These are phyloP conservation scores for Zophobas morio DNA, from an alignment of 1,140 invertebrate genomes.

Conservation along the genomic window DNA sequence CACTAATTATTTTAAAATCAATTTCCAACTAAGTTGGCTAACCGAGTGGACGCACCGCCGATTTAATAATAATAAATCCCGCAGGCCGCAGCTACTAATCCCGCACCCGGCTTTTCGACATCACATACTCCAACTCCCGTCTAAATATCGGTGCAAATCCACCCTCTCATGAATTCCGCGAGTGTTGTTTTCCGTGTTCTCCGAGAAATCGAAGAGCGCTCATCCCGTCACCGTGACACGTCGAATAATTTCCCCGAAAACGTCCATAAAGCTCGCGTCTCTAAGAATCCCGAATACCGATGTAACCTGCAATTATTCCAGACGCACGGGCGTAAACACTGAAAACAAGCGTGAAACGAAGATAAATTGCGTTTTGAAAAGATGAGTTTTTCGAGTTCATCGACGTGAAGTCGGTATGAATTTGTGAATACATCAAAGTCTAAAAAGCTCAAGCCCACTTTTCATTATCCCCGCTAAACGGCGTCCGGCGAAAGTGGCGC, in stretches of 20 bases:
- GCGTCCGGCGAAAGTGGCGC: constrained; percentile 56
- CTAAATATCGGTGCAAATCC: too few species aligned
- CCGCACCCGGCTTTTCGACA: too few species aligned
- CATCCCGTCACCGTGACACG: background rate
- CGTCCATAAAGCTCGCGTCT: background rate
- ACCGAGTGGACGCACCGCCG: too few species aligned
- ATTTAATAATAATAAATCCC: too few species aligned
- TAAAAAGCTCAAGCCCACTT: constrained; percentile 64
- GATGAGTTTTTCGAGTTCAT: constrained; percentile 67
- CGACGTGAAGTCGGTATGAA: constrained; percentile 66
- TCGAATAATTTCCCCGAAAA: background rate
- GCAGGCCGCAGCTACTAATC: too few species aligned
- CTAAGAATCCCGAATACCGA: constrained; percentile 29
- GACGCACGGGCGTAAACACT: constrained; percentile 60
- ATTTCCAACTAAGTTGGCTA: background rate
- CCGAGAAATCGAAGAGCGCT: background rate
- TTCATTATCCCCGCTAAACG: constrained; percentile 62
- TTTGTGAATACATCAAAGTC: constrained; percentile 67
- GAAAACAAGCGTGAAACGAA: constrained; percentile 65
- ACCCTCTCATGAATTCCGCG: background rate
- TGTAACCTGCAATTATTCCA: constrained; percentile 61
- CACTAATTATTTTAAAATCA: background rate
- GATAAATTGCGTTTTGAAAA: constrained; percentile 67
- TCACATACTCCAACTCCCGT: too few species aligned
- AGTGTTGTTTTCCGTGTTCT: background rate